Base-by-base conservation (phyloP, 2,113 vertebrate genomes). In the Arothron firmamentum region DNA sequence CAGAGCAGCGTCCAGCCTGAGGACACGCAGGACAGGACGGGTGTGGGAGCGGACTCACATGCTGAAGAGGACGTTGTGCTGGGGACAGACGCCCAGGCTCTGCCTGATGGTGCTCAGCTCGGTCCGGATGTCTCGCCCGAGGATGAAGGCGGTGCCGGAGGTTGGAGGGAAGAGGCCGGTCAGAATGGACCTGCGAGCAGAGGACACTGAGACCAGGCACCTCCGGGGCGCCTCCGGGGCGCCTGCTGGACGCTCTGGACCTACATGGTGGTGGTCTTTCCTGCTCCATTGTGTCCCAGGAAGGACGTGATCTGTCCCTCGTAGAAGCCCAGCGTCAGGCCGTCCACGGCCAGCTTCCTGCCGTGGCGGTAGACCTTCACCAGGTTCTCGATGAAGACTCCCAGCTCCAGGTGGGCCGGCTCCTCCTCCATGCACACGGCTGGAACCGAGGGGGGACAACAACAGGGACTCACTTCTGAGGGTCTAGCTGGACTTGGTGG, bases 201-300 rank as follows among this genome's bases (percentile, higher is more conserved):
- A 53, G 13, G 31, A 1, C 18, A 17, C 1, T 45, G 43, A 16
- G 6, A 3, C 1, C 54, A 14, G 31, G n/a, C n/a, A n/a, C n/a
- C n/a, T n/a, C n/a, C n/a, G n/a, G n/a, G n/a, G n/a, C n/a, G n/a
- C n/a, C n/a, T n/a, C n/a, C n/a, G n/a, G n/a, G n/a, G n/a, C n/a
- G n/a, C n/a, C 38, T 19, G 0, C 18, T 25, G 19, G 9, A 19
- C 2, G 3, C 1, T 42, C 17, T 16, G 8, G 6, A 70, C 95
- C 94, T 90, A 99, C 97, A 98, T 99, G 38, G 96, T 99, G 17
- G 97, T 99, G 19, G 97, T 99, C 83, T 99, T 99, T 11, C 97
- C 97, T 0, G 97, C 97, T 85, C 97, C 97, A 6, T 98, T 99
- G 85, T 98, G 97, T 52, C 97, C 97, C 69, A 99, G 81, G 78